A percentile compares a stretch with the other conserved stretches of the same genome.
These are phyloP conservation scores for Drosophila macrospina DNA, from an alignment of 2,888 invertebrate genomes.

Conservation along the genomic window DNA sequence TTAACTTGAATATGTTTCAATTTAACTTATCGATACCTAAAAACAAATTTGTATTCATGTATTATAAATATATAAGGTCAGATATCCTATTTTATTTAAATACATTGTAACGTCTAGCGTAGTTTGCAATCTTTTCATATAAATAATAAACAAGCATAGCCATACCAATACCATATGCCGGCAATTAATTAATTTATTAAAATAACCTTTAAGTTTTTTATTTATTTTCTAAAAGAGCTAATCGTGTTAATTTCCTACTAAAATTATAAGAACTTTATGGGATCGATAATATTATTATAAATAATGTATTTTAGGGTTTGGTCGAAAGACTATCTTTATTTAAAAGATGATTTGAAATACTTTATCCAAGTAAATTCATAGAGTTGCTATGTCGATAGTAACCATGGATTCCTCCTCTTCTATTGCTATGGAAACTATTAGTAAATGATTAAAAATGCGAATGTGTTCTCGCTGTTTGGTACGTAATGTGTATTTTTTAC, in stretches of 20 bases:
- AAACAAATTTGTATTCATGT: slow-evolving; percentile 47
- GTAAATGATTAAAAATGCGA: background rate
- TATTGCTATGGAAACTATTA: background rate
- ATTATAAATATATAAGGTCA: slow-evolving; percentile 40
- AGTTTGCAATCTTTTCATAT: slow-evolving; percentile 60
- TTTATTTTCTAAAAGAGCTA: background rate
- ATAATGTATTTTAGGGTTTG: background rate
- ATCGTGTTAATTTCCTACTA: background rate
- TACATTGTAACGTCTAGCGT: slow-evolving; percentile 60
- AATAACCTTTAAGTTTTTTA: background rate
- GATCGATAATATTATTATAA: background rate
- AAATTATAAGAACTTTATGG: background rate
- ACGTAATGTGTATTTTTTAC: slow-evolving; percentile 73
- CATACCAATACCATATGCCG: slow-evolving; percentile 43
- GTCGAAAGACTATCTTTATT: background rate
- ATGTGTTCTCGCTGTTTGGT: slow-evolving; percentile 41
- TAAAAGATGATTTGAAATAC: too few species aligned
- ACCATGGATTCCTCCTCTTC: background rate
- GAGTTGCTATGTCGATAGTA: background rate
- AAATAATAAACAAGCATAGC: slow-evolving; percentile 61
- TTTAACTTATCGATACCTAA: slow-evolving; percentile 38
- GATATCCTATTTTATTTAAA: slow-evolving; percentile 55
- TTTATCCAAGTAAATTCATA: background rate
- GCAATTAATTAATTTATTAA: background rate
- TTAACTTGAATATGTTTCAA: slow-evolving; percentile 35